phyloP scores from a whole-genome alignment of 2,113 vertebrate genomes.

The Raja brachyura region DNA sequence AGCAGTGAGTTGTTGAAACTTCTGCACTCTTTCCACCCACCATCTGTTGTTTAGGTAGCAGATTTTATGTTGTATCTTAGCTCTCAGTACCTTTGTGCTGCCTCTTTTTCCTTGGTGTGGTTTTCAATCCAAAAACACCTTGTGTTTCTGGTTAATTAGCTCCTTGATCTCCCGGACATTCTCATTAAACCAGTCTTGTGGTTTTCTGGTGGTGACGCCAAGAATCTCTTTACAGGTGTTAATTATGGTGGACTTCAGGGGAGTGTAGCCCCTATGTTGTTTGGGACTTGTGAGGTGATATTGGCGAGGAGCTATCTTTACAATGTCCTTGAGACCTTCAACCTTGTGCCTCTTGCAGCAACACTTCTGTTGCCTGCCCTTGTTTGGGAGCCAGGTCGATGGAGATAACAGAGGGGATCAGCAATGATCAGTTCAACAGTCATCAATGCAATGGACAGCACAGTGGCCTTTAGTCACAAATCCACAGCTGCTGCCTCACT shows the following conservation, averaged over 20 bases:
- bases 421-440: neutral
- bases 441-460: too few relatives aligned
- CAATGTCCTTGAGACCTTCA: neutral
- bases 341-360: neutral
- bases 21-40: too few relatives aligned
- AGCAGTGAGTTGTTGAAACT: too few relatives aligned
- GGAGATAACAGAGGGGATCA: neutral
- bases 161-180: neutral
- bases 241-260: neutral
- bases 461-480: too few relatives aligned
- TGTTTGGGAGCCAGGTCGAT: neutral
- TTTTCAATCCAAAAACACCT: neutral
- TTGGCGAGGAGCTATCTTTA: neutral
- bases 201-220: neutral
- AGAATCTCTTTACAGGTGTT: neutral
- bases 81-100: too few relatives aligned
- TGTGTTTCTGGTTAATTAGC: neutral
- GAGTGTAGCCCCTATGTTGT: neutral
- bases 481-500: too few relatives aligned
- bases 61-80: too few relatives aligned
- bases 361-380: neutral
- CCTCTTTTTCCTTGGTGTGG: neutral
- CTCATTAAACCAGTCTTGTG: neutral
- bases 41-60: too few relatives aligned
- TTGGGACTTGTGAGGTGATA: neutral